Conservation (phyloP, 2,797 vertebrate genomes). For the Gambelia wislizenii region DNA sequence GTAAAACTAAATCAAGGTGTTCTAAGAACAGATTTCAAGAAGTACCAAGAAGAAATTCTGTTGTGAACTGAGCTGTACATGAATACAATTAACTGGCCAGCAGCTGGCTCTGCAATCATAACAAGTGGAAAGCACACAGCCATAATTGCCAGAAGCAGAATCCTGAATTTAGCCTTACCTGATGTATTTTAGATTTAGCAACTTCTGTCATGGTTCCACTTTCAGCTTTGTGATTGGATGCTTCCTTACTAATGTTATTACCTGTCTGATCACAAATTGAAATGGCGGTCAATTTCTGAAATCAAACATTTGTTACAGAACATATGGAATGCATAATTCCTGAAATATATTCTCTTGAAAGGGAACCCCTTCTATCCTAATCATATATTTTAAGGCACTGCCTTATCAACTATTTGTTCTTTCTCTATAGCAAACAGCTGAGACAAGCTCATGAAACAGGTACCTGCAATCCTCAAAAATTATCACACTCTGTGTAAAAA, state of each 20-base stretch:
- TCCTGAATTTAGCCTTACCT: slow-evolving; percentile 77
- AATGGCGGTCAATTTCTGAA: slow-evolving; percentile 8
- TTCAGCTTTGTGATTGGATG: slow-evolving; percentile 88
- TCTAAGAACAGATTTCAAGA: slow-evolving; percentile 5
- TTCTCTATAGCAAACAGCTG: background rate
- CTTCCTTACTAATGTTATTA: slow-evolving; percentile 88
- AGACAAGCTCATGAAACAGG: background rate
- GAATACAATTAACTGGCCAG: background rate
- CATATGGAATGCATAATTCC: slow-evolving; percentile 23
- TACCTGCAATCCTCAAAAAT: slow-evolving; percentile 5
- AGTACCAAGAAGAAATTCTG: background rate
- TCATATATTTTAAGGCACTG: background rate
- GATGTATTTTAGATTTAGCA: slow-evolving; percentile 96
- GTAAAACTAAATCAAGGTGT: background rate
- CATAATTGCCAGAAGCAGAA: background rate
- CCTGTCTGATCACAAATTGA: slow-evolving; percentile 77
- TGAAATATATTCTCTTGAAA: background rate
- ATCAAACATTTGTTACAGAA: background rate
- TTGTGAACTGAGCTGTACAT: background rate
- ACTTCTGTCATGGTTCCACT: slow-evolving; percentile 89
- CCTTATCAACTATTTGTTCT: slow-evolving; percentile 16
- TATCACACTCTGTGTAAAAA: background rate
- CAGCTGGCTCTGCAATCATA: background rate
- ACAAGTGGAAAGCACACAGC: background rate
- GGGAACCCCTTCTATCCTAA: background rate